phyloP scores from a whole-genome alignment of 2,797 vertebrate species.

The Catostomus latipinnis region DNA sequence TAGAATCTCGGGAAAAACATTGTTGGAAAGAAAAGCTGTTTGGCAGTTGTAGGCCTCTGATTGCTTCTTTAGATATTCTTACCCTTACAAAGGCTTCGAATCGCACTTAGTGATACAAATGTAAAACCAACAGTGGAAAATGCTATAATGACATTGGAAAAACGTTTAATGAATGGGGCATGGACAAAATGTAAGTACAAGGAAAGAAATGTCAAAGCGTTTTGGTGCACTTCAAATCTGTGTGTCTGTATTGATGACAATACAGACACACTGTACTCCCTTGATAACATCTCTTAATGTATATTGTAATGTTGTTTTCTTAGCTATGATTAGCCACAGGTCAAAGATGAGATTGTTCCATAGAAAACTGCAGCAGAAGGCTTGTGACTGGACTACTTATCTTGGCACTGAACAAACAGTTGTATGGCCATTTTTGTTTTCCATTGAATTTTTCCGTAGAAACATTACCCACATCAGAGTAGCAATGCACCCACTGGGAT shows the following conservation, averaged over 20 bases:
- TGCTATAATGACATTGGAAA: constrained; percentile 13
- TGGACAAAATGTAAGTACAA: constrained; percentile 26
- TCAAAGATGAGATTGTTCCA: not conserved
- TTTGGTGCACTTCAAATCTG: constrained; percentile 2
- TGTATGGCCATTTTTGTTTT: not conserved
- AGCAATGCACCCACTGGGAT: not conserved
- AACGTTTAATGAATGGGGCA: constrained; percentile 11
- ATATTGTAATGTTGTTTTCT: not conserved
- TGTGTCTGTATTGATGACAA: constrained; percentile 9
- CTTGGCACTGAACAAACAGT: not conserved
- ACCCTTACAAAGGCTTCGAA: constrained; percentile 18
- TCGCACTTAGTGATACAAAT: not conserved
- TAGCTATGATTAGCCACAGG: not conserved
- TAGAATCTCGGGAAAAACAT: not conserved
- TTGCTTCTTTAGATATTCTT: constrained; percentile 25
- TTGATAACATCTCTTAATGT: constrained; percentile 16
- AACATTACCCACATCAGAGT: not conserved
- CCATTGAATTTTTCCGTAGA: not conserved
- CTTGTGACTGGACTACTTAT: not conserved
- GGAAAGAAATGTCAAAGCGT: constrained; percentile 31
- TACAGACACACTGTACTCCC: not conserved
- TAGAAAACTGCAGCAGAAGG: not conserved
- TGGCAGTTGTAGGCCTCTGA: constrained; percentile 13
- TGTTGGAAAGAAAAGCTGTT: constrained; percentile 22
- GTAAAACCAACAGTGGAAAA: constrained; percentile 24